Evolutionary conservation across 2,113 vertebrate genomes (phyloP).

Genomic region (Solea solea): DNA sequence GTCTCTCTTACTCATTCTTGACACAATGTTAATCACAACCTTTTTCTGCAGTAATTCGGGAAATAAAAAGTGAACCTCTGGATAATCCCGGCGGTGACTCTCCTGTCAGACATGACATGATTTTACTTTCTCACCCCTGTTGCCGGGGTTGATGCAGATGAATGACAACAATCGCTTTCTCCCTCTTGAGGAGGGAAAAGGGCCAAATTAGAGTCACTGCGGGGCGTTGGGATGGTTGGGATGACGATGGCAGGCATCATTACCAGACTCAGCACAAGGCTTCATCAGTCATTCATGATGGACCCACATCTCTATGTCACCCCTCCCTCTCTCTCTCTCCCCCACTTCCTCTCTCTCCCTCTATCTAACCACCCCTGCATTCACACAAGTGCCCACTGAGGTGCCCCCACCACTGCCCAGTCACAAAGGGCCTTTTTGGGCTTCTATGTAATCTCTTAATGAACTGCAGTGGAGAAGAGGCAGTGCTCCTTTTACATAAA

Average conservation of each 20-base stretch:
- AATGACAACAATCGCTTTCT: conserved; percentile 22
- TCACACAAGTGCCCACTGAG: conserved; percentile 70
- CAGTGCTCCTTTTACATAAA: conserved; percentile 92
- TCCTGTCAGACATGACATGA: conserved; percentile 81
- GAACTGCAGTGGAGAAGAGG: conserved; percentile 92
- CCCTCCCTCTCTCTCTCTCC: not conserved
- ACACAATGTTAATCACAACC: conserved; percentile 86
- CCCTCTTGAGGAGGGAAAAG: not conserved
- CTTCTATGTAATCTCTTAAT: conserved; percentile 98
- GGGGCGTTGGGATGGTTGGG: conserved; percentile 41
- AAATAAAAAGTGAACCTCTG: conserved; percentile 32
- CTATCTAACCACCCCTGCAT: conserved; percentile 8
- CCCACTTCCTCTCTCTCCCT: conserved; percentile 32
- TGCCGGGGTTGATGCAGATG: conserved; percentile 1
- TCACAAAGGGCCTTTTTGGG: conserved; percentile 90
- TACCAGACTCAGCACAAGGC: conserved; percentile 46
- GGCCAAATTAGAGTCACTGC: conserved; percentile 23
- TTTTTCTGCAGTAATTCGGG: conserved; percentile 83
- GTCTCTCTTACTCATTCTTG: conserved; percentile 51
- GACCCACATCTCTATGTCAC: conserved; percentile 92
- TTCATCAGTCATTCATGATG: conserved; percentile 89
- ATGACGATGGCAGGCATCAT: conserved; percentile 76
- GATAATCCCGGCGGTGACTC: conserved; percentile 79
- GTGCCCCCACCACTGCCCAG: conserved; percentile 72
- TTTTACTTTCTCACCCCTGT: conserved; percentile 81